These are phyloP conservation scores for Agriotes lineatus DNA, from an alignment of 2,888 invertebrate species.

Conservation along the genomic window DNA sequence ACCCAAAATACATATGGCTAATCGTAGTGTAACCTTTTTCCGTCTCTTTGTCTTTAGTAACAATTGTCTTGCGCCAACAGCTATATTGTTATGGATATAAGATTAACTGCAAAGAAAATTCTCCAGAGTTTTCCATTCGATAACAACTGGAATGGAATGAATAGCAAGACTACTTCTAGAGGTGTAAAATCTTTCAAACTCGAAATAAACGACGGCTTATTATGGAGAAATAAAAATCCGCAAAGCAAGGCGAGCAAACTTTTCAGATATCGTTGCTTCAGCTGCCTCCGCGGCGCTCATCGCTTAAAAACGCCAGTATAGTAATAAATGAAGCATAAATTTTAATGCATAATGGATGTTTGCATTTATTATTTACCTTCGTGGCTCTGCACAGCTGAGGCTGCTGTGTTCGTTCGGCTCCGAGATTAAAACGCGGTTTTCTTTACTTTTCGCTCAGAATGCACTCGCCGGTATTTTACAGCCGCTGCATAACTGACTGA, in stretches of 20 bases:
- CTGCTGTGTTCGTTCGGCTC: slow-evolving; percentile 12
- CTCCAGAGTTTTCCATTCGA: too few relatives aligned
- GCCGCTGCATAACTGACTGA: slow-evolving; percentile 26
- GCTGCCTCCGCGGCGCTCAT: slow-evolving; percentile 20
- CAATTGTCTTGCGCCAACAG: too few relatives aligned
- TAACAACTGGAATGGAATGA: too few relatives aligned
- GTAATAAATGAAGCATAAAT: slow-evolving; percentile 54
- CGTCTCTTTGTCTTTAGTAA: too few relatives aligned
- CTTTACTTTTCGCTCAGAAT: slow-evolving; percentile 26
- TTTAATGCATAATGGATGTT: slow-evolving; percentile 53
- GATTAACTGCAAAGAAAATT: too few relatives aligned
- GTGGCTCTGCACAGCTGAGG: slow-evolving; percentile 39
- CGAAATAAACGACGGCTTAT: slow-evolving; percentile 17
- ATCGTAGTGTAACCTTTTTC: too few relatives aligned
- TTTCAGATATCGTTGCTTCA: slow-evolving; percentile 14
- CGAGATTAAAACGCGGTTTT: slow-evolving; percentile 29
- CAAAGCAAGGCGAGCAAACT: slow-evolving; percentile 17
- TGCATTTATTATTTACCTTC: slow-evolving; percentile 52
- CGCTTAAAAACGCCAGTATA: slow-evolving; percentile 41
- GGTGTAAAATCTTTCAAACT: neutral
- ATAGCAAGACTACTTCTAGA: too few relatives aligned
- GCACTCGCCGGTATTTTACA: slow-evolving; percentile 22
- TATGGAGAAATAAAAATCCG: slow-evolving; percentile 17
- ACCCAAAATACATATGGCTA: too few relatives aligned
- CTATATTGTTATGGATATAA: too few relatives aligned